These are phyloP conservation scores for Steinernema khuongi DNA, from an alignment of 1,140 invertebrate species.

Conservation along the genomic window DNA sequence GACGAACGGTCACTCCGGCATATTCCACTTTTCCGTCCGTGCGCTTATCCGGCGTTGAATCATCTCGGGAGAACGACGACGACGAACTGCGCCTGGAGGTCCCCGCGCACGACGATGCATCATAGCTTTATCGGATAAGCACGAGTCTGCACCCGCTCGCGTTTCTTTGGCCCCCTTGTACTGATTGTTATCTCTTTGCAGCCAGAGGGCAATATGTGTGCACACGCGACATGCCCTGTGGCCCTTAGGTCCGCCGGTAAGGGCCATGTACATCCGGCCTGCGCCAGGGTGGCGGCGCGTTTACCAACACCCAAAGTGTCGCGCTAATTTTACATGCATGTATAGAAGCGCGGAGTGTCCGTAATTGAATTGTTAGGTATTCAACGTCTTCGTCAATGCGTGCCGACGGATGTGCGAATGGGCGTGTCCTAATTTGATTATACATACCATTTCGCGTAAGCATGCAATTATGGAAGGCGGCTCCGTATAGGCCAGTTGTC, in stretches of 20 bases:
- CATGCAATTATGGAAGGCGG: not conserved
- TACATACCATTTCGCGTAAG: not conserved
- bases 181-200: not conserved
- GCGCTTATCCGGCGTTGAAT: not conserved
- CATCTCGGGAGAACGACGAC: not conserved
- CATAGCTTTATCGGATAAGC: slow-evolving; percentile 15
- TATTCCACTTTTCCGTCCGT: not conserved
- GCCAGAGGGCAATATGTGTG: not conserved
- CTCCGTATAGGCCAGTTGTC: not conserved
- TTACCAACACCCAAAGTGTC: not conserved
- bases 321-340: not conserved
- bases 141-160: not conserved
- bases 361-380: slow-evolving; percentile 15
- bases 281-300: not conserved
- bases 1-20: not conserved
- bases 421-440: slow-evolving; percentile 6
- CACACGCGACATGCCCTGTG: not conserved
- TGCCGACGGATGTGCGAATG: not conserved
- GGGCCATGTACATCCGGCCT: not conserved
- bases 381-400: not conserved
- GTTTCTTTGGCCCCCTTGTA: not conserved
- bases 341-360: not conserved
- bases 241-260: not conserved
- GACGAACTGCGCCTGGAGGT: not conserved
- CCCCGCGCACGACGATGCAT: slow-evolving; percentile 1